Conservation (phyloP, 2,797 vertebrate species). For the Parauchenoglanis ngamensis region DNA sequence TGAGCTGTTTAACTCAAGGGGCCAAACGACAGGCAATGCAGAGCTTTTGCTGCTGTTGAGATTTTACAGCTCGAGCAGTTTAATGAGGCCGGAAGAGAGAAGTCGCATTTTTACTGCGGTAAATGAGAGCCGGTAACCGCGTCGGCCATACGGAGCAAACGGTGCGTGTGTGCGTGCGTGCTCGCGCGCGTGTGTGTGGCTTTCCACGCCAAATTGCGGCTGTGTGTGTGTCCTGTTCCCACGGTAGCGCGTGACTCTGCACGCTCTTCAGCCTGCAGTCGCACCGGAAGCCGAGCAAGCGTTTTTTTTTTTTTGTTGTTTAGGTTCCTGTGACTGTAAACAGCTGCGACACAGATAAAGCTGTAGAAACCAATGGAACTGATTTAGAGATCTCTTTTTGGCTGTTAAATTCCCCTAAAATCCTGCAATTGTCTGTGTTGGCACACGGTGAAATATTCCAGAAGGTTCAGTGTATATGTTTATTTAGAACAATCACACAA, state of each 20-base stretch:
- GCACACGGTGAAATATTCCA: too few species aligned
- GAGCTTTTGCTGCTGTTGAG: neutral
- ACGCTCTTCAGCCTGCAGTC: conserved; percentile 18
- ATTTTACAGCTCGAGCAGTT: conserved; percentile 16
- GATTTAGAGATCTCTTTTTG: neutral
- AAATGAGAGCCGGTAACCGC: conserved; percentile 24
- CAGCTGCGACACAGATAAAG: conserved; percentile 59
- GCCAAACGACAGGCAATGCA: neutral
- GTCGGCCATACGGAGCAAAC: conserved; percentile 62
- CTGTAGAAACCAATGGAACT: neutral
- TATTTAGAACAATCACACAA: too few species aligned
- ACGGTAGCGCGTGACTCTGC: conserved; percentile 52
- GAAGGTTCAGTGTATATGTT: neutral
- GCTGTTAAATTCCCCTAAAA: neutral
- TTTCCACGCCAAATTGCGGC: conserved; percentile 60
- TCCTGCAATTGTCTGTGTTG: too few species aligned
- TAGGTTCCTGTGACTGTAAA: conserved; percentile 71
- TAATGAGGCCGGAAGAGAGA: conserved; percentile 33
- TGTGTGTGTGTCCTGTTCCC: conserved; percentile 48
- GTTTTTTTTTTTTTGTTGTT: conserved; percentile 69
- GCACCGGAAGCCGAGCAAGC: conserved; percentile 68
- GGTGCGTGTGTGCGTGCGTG: conserved; percentile 52
- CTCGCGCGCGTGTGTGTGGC: conserved; percentile 46
- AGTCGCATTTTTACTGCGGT: conserved; percentile 22
- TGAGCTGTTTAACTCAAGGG: conserved; percentile 1